A percentile compares a stretch with the other conserved stretches of the same genome.
These are phyloP conservation scores for Zaprionus tsacasi DNA, from an alignment of 1,140 invertebrate genomes.

Conservation along the genomic window DNA sequence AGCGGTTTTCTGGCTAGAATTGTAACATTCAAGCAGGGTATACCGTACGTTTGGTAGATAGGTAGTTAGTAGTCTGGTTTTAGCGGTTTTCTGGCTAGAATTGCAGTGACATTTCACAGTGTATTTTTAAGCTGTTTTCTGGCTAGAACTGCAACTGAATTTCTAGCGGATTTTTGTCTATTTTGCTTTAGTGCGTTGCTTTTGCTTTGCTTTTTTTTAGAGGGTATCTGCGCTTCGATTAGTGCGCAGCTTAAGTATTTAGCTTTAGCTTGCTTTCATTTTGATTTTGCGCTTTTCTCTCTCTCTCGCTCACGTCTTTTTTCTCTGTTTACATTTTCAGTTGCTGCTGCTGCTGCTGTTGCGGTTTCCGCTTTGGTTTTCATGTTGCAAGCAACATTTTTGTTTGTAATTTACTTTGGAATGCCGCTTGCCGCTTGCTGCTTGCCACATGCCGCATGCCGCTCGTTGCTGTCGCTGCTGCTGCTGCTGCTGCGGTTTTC, in stretches of 20 bases:
- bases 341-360: conserved; percentile 70
- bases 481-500: conserved; percentile 55
- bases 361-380: conserved; percentile 71
- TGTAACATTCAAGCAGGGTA: background rate
- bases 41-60: too few species aligned
- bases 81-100: too few species aligned
- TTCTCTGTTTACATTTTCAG: conserved; percentile 70
- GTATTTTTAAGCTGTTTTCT: background rate
- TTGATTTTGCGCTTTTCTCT: background rate
- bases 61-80: too few species aligned
- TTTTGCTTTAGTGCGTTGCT: background rate
- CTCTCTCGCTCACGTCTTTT: conserved; percentile 6
- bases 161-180: background rate
- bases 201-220: background rate
- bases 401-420: conserved; percentile 80
- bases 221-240: conserved; percentile 3
- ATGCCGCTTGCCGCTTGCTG: conserved; percentile 44
- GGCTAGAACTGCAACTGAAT: too few species aligned
- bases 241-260: background rate
- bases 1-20: background rate
- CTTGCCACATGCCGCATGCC: conserved; percentile 15
- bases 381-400: conserved; percentile 73
- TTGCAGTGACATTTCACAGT: background rate
- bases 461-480: conserved; percentile 6
- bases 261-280: conserved; percentile 2